Evolutionary conservation across 2,888 invertebrate genomes (phyloP), one percentile per base, ranked within the genome.

Genomic region (Andrena dorsata): DNA sequence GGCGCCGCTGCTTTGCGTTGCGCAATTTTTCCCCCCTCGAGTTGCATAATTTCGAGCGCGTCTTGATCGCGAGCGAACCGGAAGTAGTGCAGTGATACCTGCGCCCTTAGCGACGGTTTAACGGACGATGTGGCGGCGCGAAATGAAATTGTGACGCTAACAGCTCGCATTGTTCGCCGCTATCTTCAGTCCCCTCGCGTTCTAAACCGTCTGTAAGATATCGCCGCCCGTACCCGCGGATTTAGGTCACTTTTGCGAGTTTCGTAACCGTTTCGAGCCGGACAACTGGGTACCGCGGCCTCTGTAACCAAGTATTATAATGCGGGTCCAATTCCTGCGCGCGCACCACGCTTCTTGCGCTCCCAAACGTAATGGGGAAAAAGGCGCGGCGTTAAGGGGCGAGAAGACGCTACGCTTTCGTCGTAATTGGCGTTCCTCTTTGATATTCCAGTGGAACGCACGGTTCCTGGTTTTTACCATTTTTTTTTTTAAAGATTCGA

Each of bases 231-330:
- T 84, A 79, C 69, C 81, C 70, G 20, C 60, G 72, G 83, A 88
- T 88, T 88, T 78, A 75, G 87, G 86, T 85, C 87, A 80, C 66
- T 77, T 84, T 86, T 83, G 64, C 78, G 49, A 80, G 71, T 77
- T 76, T 83, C 79, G 69, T 58, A 84, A 74, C 76, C 63, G 56
- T 10, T 23, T 49, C 32, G 4, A 28, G 30, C 10, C 78, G 83
- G 51, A 79, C 60, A 76, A 58, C 82, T 65, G 61, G 60, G 58
- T 72, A 49, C 16, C 68, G 60, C 56, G 56, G 23, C 41, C 51
- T 26, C 16, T 49, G 35, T 26, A n/a, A 69, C 70, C 58, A 65
- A 23, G 56, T 56, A 26, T 56, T 56, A 56, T 56, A 56, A 77
- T 60, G 35, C 13, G 60, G 53, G 49, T 63, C 13, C 69, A 65